phyloP scores from a whole-genome alignment of 2,113 vertebrate species.

The Lipotes vexillifer region DNA sequence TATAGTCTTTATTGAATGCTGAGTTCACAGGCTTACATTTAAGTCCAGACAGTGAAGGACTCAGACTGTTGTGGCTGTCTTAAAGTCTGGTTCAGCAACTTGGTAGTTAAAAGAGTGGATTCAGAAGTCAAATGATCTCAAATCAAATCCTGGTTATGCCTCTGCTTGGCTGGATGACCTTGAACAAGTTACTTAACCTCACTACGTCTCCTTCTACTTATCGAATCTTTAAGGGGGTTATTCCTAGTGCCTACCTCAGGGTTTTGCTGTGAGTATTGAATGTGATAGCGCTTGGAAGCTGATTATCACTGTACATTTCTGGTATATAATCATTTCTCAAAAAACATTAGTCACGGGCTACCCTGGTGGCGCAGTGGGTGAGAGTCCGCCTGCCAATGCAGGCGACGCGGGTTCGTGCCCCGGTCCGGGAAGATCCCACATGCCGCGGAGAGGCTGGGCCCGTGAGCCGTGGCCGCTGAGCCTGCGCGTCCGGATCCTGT shows the following conservation, averaged over 20 bases:
- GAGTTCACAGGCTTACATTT: not conserved
- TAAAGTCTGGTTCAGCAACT: not conserved
- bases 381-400: too few relatives aligned
- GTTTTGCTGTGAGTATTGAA: not conserved
- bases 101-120: not conserved
- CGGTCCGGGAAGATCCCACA: too few relatives aligned
- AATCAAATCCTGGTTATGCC: not conserved
- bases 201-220: not conserved
- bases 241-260: not conserved
- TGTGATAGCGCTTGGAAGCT: not conserved
- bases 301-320: not conserved
- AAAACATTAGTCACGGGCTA: not conserved
- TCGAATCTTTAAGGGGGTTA: not conserved
- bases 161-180: not conserved
- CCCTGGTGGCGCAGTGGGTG: too few relatives aligned
- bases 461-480: too few relatives aligned
- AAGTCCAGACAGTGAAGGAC: not conserved
- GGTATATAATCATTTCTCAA: not conserved
- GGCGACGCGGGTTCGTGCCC: too few relatives aligned
- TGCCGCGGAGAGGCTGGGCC: too few relatives aligned
- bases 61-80: not conserved
- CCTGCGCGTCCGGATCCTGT: too few relatives aligned
- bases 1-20: not conserved
- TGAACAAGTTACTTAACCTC: not conserved
- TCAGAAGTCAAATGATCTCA: not conserved